Percentiles rank a stretch among this genome's conserved stretches.
Conservation (phyloP, 2,797 vertebrate species). For the Falco columbarius region DNA sequence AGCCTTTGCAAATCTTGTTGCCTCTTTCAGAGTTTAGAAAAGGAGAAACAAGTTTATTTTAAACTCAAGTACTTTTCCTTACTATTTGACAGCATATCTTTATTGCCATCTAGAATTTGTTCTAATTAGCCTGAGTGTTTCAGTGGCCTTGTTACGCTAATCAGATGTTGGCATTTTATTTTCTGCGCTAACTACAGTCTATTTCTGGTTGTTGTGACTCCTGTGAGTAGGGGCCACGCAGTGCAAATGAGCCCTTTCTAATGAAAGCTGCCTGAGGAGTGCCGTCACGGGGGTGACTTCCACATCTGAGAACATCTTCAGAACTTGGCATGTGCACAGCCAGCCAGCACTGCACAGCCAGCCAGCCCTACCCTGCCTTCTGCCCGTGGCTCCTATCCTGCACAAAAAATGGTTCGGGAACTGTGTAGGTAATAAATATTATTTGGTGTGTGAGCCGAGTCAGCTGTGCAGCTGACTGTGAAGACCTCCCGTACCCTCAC, state of each 20-base stretch:
- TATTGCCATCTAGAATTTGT: background rate
- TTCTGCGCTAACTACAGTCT: background rate
- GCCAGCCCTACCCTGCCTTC: background rate
- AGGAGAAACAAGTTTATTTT: background rate
- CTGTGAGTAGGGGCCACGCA: background rate
- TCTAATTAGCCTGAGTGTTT: background rate
- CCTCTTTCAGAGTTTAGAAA: background rate
- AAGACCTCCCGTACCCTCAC: background rate
- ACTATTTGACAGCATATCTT: background rate
- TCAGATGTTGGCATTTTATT: background rate
- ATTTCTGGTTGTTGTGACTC: background rate
- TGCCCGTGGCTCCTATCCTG: background rate
- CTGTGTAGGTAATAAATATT: background rate
- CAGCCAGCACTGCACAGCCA: fast-evolving
- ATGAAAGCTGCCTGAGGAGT: background rate
- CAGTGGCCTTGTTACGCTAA: background rate
- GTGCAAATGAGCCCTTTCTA: background rate
- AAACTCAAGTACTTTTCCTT: background rate
- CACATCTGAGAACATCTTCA: background rate
- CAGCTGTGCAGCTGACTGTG: background rate
- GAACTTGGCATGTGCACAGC: fast-evolving
- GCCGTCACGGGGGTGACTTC: background rate
- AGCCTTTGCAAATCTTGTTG: background rate
- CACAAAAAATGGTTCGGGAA: background rate
- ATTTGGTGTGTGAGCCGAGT: background rate